A percentile compares a stretch with the other conserved stretches of the same genome.
Evolutionary conservation across 2,888 invertebrate species (phyloP).

Genomic region (Athripsodes cinereus): DNA sequence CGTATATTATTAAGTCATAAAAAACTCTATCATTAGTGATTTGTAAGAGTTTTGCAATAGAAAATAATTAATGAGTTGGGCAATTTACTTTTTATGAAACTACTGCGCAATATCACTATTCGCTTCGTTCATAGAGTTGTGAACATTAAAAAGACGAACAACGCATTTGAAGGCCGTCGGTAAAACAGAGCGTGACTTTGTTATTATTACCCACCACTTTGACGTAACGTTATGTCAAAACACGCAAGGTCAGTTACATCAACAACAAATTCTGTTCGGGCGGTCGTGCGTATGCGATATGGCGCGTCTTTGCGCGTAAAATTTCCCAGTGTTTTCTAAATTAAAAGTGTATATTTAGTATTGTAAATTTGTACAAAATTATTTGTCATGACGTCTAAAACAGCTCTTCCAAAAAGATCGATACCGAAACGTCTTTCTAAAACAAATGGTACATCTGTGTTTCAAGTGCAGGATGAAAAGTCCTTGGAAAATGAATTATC

Average conservation of each 20-base stretch:
- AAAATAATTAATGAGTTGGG: too few species aligned
- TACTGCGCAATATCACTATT: too few species aligned
- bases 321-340: conserved; percentile 5
- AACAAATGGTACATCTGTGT: conserved; percentile 41
- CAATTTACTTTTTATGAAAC: too few species aligned
- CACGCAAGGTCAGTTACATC: conserved; percentile 14
- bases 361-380: conserved; percentile 3
- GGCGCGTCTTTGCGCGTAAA: conserved; percentile 6
- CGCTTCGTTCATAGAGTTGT: too few species aligned
- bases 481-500: conserved; percentile 66
- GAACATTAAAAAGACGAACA: too few species aligned
- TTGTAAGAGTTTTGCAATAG: too few species aligned
- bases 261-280: not conserved
- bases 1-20: too few species aligned
- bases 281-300: conserved; percentile 4
- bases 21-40: too few species aligned
- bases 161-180: conserved; percentile 4
- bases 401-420: conserved; percentile 2
- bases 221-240: conserved; percentile 8
- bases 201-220: not conserved
- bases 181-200: conserved; percentile 16
- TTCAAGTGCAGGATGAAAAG: conserved; percentile 66
- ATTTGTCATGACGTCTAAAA: conserved; percentile 15
- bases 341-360: conserved; percentile 3
- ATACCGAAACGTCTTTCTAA: conserved; percentile 10